These are phyloP conservation scores for Acestrorhynchus altus DNA, from an alignment of 2,797 vertebrate species.

Conservation along the genomic window DNA sequence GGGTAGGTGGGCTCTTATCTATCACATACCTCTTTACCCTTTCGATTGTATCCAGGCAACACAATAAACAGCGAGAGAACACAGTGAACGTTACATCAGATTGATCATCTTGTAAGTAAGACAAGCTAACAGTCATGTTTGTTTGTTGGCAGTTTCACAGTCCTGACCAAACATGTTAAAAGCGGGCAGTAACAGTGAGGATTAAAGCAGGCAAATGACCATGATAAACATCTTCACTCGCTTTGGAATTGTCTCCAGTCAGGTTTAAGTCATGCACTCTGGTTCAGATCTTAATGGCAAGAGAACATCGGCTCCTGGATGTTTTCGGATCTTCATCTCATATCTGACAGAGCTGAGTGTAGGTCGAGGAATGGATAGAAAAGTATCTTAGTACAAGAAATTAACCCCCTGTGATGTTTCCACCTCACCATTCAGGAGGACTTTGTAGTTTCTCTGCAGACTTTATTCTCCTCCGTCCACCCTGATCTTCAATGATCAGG, in stretches of 20 bases:
- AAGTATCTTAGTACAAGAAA: too few relatives aligned
- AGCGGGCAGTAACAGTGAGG: neutral
- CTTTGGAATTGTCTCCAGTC: too few relatives aligned
- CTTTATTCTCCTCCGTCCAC: too few relatives aligned
- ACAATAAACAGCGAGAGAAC: conserved; percentile 90
- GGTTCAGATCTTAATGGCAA: neutral
- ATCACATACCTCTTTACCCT: conserved; percentile 99
- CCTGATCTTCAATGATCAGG: too few relatives aligned
- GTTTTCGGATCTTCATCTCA: neutral
- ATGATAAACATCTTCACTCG: too few relatives aligned
- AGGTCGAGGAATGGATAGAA: too few relatives aligned
- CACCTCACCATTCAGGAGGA: too few relatives aligned
- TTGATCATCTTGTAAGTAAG: conserved; percentile 59
- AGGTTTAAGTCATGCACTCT: neutral
- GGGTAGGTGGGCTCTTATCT: conserved; percentile 70
- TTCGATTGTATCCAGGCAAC: conserved; percentile 88
- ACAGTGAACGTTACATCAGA: conserved; percentile 88
- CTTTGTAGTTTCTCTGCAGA: too few relatives aligned
- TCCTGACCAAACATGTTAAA: too few relatives aligned
- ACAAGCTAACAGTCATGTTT: conserved; percentile 30
- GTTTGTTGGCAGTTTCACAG: neutral
- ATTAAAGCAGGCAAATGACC: conserved; percentile 1
- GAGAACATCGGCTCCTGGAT: neutral
- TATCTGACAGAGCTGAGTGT: neutral
- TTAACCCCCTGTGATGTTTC: too few relatives aligned